Evolutionary conservation across 2,113 vertebrate species (phyloP).

Genomic region (Cettia cetti): DNA sequence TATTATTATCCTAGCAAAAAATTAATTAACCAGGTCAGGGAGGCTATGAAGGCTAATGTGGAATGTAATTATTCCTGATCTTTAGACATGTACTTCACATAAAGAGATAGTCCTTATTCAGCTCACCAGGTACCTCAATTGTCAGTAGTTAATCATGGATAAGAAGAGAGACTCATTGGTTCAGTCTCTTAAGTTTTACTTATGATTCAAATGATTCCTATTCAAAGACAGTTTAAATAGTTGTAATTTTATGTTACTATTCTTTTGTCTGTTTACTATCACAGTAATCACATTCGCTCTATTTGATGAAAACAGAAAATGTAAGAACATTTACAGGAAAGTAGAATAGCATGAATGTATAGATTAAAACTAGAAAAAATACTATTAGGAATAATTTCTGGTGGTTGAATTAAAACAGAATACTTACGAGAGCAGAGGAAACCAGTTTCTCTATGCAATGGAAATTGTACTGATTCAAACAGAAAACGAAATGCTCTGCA

Average conservation of each 20-base stretch:
- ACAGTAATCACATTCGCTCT: not conserved
- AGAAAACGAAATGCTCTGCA: not conserved
- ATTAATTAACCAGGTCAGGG: constrained; percentile 82
- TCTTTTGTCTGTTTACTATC: constrained; percentile 50
- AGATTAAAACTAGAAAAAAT: not conserved
- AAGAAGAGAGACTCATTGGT: constrained; percentile 49
- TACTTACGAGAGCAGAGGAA: not conserved
- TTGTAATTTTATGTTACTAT: constrained; percentile 32
- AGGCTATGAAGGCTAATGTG: constrained; percentile 78
- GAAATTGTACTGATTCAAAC: not conserved
- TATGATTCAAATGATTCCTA: constrained; percentile 35
- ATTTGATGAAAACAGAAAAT: constrained; percentile 44
- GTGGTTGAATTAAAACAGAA: constrained; percentile 25
- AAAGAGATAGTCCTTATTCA: constrained; percentile 75
- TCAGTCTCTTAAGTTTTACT: constrained; percentile 65
- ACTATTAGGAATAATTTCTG: not conserved
- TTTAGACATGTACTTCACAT: constrained; percentile 75
- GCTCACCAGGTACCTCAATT: constrained; percentile 73
- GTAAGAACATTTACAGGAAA: not conserved
- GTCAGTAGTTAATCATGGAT: constrained; percentile 72
- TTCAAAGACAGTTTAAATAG: constrained; percentile 51
- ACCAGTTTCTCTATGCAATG: not conserved
- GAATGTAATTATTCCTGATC: constrained; percentile 80
- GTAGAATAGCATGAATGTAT: not conserved
- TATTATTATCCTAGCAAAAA: constrained; percentile 83